Evolutionary conservation across 2,797 vertebrate species (phyloP), one percentile per base, ranked within the genome.

Genomic region (Anguilla marmorata): DNA sequence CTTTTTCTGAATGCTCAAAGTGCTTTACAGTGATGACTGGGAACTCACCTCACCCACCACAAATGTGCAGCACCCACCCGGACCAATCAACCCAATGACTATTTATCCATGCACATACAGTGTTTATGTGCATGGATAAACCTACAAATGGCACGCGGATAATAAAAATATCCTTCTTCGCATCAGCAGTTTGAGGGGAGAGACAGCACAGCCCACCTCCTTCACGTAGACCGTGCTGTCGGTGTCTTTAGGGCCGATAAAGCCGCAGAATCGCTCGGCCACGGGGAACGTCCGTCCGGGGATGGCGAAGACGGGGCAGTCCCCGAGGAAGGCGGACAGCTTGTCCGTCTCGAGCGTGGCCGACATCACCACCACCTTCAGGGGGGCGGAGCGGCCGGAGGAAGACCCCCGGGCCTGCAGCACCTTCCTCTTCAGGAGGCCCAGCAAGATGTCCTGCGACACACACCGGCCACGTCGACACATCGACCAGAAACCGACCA

Each of bases 331-430:
- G 7, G 95, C 93, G 0, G 97, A 98, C 0, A 99, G 97, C 89
- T 98, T 99, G 19, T 97, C 97, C 0, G 96, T 96, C 92, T 99
- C 98, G 95, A 99, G 93, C 3, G 99, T 99, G 89, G 99, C 99
- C 0, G 99, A 99, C 99, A 99, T 99, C 90, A 99, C 97, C 88
- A 99, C 97, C 85, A 99, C 97, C 89, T 97, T 99, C 90, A 99
- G 91, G 12, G 95, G 95, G 0, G 90, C 90, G 30, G 94, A 93
- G 87, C 97, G 96, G 0, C 94, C 94, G 8, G 88, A 88, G 24
- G 92, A 92, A 33, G 41, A 45, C 41, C 91, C 93, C 0, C 86
- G 60, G 3, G 94, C 90, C 89, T 95, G 91, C 21, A 96, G 96
- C 91, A 98, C 97, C 0, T 96, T 93, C 80, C 98, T 98, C 94